Evolutionary conservation across 2,797 vertebrate genomes (phyloP).

Genomic region (Channallabes apus): DNA sequence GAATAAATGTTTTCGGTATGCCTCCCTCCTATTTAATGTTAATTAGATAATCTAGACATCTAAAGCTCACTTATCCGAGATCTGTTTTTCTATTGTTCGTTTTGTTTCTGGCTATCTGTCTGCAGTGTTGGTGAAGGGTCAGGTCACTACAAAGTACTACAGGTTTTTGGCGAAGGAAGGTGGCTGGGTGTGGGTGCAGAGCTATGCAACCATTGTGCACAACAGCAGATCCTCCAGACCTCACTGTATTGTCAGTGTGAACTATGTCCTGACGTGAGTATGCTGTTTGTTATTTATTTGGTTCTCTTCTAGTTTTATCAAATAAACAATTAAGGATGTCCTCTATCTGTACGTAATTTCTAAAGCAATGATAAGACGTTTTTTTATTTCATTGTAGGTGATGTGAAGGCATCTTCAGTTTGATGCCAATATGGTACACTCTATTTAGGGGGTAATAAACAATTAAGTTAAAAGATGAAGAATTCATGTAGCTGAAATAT

Average conservation of each 20-base stretch:
- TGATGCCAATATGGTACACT: too few species aligned
- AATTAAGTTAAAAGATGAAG: neutral
- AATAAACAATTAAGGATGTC: neutral
- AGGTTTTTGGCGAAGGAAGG: conserved; percentile 93
- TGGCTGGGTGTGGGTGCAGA: conserved; percentile 98
- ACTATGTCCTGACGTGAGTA: conserved; percentile 98
- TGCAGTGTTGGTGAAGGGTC: conserved; percentile 94
- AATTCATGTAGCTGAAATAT: neutral
- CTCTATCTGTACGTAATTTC: neutral
- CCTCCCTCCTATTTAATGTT: neutral
- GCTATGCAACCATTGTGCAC: conserved; percentile 96
- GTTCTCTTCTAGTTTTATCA: neutral
- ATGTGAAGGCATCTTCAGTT: neutral
- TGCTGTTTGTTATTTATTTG: neutral
- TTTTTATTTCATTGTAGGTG: conserved; percentile 15
- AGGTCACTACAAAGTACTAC: conserved; percentile 98
- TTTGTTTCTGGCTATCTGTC: neutral
- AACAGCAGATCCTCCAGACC: conserved; percentile 96
- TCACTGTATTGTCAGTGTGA: conserved; percentile 98
- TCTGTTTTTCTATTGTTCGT: neutral
- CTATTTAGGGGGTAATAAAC: neutral
- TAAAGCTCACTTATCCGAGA: neutral
- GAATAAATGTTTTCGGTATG: neutral
- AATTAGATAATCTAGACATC: neutral
- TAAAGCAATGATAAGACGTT: conserved; percentile 10